Evolutionary conservation across 1,140 invertebrate species (phyloP).

Genomic region (Drosophila busckii): DNA sequence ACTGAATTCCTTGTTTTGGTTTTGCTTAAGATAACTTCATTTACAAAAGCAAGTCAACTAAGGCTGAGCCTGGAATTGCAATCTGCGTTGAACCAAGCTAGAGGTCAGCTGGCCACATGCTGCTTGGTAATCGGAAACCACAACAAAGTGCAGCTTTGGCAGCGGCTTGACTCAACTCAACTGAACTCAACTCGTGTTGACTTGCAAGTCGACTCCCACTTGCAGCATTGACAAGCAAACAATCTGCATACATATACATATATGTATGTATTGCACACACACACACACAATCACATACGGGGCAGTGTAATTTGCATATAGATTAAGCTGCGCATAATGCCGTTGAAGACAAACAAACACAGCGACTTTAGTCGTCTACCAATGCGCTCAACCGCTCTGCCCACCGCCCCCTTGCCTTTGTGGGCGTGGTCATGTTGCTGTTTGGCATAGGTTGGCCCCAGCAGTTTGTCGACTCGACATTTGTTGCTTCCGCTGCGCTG

Average conservation of each 20-base stretch:
- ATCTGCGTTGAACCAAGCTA: no score
- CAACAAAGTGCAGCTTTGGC: conserved; percentile 25
- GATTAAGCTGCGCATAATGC: conserved; percentile 40
- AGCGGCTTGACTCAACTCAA: conserved; percentile 4
- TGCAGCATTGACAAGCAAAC: conserved; percentile 7
- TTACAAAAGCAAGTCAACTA: no score
- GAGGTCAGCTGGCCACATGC: conserved; percentile 5
- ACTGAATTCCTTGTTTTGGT: no score
- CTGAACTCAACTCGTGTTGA: conserved; percentile 16
- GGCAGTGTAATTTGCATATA: conserved; percentile 44
- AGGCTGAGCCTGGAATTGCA: no score
- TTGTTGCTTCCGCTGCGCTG: conserved; percentile 13
- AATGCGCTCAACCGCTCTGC: no score
- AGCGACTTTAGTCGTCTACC: conserved; percentile 10
- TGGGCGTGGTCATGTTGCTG: conserved; percentile 7
- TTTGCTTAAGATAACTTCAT: no score
- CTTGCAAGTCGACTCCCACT: conserved; percentile 2
- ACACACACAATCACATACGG: conserved; percentile 7
- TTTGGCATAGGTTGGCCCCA: conserved; percentile 3
- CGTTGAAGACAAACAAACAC: conserved; percentile 34
- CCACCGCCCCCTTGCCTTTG: conserved; percentile 6
- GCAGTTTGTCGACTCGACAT: conserved; percentile 2
- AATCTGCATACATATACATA: no score
- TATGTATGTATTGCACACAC: conserved; percentile 3
- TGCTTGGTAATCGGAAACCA: neutral